phyloP scores from a whole-genome alignment of 2,797 vertebrate genomes.

The Pagetopsis macropterus region DNA sequence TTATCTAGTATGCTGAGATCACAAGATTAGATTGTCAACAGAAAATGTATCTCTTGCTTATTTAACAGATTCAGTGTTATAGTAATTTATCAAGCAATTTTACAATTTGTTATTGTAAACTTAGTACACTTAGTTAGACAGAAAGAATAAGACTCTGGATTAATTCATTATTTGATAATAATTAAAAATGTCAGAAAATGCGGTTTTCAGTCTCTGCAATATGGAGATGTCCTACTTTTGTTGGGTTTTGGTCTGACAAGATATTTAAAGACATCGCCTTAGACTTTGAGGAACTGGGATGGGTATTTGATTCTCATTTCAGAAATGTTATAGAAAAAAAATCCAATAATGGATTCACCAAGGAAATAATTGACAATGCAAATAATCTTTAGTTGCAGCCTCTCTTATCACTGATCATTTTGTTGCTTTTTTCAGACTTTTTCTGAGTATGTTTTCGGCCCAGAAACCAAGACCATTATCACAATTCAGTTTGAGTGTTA shows the following conservation, averaged over 20 bases:
- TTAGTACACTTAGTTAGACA: not conserved
- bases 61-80: not conserved
- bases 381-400: not conserved
- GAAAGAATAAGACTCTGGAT: not conserved
- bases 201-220: too few species aligned
- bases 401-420: not conserved
- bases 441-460: not conserved
- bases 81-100: not conserved
- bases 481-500: not conserved
- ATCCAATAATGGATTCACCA: too few species aligned
- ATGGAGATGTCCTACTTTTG: too few species aligned
- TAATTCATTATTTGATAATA: not conserved
- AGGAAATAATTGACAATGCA: not conserved
- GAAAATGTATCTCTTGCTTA: too few species aligned
- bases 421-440: not conserved
- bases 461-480: fast-evolving
- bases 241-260: too few species aligned
- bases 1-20: too few species aligned
- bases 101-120: too few species aligned
- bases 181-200: too few species aligned
- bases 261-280: too few species aligned
- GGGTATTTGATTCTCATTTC: too few species aligned
- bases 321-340: not conserved
- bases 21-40: too few species aligned
- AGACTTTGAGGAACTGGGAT: too few species aligned